Evolutionary conservation across 2,888 invertebrate species (phyloP).

Genomic region (Tipula confusa): DNA sequence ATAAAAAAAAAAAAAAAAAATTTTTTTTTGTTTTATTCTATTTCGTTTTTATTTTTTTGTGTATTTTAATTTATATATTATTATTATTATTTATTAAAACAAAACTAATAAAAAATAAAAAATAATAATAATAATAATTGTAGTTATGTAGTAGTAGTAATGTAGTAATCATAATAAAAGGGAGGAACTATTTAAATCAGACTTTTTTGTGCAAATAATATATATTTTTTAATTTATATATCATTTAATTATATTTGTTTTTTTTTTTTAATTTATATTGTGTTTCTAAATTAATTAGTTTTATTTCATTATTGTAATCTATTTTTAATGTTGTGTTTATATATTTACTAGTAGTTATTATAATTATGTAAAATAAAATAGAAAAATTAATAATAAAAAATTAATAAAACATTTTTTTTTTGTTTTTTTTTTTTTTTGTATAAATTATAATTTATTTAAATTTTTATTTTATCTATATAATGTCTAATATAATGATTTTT

Average conservation of each 20-base stretch:
- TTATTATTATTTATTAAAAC: neutral
- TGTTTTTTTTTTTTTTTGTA: neutral
- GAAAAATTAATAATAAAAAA: neutral
- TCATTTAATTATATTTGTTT: neutral
- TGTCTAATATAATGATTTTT: neutral
- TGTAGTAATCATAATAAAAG: neutral
- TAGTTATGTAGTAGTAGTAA: neutral
- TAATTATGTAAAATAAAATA: neutral
- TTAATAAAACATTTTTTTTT: neutral
- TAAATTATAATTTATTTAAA: neutral
- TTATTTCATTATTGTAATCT: neutral
- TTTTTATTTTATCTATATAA: neutral
- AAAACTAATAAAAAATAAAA: neutral
- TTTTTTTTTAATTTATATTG: neutral
- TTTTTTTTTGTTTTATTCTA: neutral
- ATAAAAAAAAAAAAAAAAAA: neutral
- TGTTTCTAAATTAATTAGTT: neutral
- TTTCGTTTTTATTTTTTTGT: neutral
- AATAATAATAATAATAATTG: neutral
- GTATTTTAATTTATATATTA: neutral
- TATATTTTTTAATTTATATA: neutral
- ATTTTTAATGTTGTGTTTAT: neutral
- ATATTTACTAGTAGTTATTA: too few relatives aligned
- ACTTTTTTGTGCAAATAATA: neutral
- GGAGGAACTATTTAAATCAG: constrained; percentile 25